Conservation (phyloP, 2,113 vertebrate genomes). For the Microcebus griseorufus region DNA sequence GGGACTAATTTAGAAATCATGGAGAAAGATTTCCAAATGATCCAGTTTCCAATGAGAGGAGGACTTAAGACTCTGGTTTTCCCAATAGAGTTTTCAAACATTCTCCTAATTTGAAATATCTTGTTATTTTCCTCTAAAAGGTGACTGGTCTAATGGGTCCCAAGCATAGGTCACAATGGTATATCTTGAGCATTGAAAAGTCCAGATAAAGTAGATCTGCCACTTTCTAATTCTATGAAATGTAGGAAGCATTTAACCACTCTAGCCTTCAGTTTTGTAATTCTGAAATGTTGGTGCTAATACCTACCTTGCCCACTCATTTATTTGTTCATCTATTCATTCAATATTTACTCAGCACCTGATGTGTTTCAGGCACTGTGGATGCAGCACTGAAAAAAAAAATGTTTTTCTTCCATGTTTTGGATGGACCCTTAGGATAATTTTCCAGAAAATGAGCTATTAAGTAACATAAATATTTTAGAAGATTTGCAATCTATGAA, state of each 20-base stretch:
- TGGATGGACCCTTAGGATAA: background rate
- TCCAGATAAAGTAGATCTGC: background rate
- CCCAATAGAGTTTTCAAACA: background rate
- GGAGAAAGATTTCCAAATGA: background rate
- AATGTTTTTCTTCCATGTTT: background rate
- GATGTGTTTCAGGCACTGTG: background rate
- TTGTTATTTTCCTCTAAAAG: background rate
- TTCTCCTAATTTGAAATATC: background rate
- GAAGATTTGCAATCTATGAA: background rate
- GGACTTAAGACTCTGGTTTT: background rate
- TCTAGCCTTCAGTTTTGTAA: background rate
- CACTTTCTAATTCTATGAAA: background rate
- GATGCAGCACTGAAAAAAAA: background rate
- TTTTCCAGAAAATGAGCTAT: background rate
- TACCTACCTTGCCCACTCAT: background rate
- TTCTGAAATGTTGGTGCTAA: background rate
- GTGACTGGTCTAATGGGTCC: background rate
- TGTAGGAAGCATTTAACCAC: background rate
- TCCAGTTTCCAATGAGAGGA: background rate
- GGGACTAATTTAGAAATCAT: background rate
- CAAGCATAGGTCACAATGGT: background rate
- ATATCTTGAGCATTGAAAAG: background rate
- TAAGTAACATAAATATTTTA: conserved; percentile 9
- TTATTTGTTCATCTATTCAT: background rate
- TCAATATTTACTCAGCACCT: background rate